These are phyloP conservation scores for Cyprinodon diabolis DNA, from an alignment of 2,797 vertebrate species.

Conservation along the genomic window DNA sequence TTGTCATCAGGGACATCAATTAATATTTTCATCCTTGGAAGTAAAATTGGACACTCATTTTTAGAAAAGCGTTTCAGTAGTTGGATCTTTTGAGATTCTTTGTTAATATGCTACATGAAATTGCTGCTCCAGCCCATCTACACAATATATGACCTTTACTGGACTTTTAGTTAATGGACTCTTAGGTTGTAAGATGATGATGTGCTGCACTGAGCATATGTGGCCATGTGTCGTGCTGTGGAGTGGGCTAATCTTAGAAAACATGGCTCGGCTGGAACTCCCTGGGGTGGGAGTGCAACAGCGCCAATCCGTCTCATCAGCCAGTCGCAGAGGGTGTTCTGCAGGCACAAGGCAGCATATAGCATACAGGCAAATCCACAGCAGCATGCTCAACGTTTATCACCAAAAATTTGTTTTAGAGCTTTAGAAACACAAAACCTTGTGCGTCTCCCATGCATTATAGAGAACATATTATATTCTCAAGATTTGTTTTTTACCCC, in stretches of 20 bases:
- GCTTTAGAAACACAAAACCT: conserved; percentile 48
- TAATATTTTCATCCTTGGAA: not conserved
- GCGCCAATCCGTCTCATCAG: conserved; percentile 62
- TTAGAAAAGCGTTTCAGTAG: not conserved
- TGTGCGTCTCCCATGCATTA: conserved; percentile 27
- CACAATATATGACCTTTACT: not conserved
- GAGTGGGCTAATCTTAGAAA: conserved; percentile 72
- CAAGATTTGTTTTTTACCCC: conserved; percentile 23
- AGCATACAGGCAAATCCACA: conserved; percentile 23
- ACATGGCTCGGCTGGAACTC: conserved; percentile 54
- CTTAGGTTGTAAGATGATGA: conserved; percentile 4
- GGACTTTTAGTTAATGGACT: conserved; percentile 22
- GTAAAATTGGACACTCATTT: not conserved
- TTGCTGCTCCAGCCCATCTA: too few species aligned
- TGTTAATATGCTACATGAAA: not conserved
- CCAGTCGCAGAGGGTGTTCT: conserved; percentile 45
- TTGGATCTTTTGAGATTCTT: not conserved
- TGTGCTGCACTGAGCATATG: conserved; percentile 38
- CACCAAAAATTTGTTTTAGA: conserved; percentile 24
- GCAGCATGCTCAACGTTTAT: conserved; percentile 41
- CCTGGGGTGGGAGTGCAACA: conserved; percentile 56
- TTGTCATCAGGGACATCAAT: not conserved
- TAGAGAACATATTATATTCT: conserved; percentile 31
- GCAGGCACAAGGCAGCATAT: conserved; percentile 35
- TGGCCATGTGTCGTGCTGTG: conserved; percentile 45